Evolutionary conservation across 1,140 invertebrate species (phyloP), one percentile per base, ranked within the genome.

Genomic region (Panulirus ornatus): DNA sequence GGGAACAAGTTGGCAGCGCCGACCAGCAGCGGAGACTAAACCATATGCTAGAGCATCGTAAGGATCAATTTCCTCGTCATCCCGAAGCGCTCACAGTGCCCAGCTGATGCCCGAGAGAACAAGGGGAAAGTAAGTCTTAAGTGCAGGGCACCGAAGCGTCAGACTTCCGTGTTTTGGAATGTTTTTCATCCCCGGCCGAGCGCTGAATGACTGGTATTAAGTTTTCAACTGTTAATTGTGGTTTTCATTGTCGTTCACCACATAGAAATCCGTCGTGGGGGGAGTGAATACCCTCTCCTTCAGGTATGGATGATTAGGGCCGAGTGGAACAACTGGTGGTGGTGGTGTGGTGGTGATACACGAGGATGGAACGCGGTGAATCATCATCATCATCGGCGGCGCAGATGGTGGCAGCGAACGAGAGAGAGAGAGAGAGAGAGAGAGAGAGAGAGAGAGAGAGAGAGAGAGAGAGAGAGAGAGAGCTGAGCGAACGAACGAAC

Each of bases 221-320:
- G 78, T 71, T 88, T 88, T 88, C 87, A 88, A 73, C 58, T 82
- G 78, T 54, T 88, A 88, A 63, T 88, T 88, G 87, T 47, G 66
- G 78, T 88, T 88, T 88, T 88, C 87, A 54, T 82, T 82, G 78
- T 79, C 58, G 86, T 88, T 88, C 87, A 83, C 51, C 47, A 75
- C 87, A 34, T 47, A 82, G 47, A 44, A 47, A 34, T 82, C 63
- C 58, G 42, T 34, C 75, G 58, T 81, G 73, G 58, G 73, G 58
- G 86, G 66, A 70, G 58, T 85, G 66, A 85, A 75, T 75, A 85
- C 66, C 70, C 84, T 51, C 71, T 86, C 70, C 66, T 73, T 54
- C 84, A 83, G 81, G 81, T 66, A 38, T 11, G 58, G 81, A 51
- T 70, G 66, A 83, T 83, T 83, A 83, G 38, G 54, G 81, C 54